Evolutionary conservation across 2,113 vertebrate genomes (phyloP).

Genomic region (Arvicanthis niloticus): DNA sequence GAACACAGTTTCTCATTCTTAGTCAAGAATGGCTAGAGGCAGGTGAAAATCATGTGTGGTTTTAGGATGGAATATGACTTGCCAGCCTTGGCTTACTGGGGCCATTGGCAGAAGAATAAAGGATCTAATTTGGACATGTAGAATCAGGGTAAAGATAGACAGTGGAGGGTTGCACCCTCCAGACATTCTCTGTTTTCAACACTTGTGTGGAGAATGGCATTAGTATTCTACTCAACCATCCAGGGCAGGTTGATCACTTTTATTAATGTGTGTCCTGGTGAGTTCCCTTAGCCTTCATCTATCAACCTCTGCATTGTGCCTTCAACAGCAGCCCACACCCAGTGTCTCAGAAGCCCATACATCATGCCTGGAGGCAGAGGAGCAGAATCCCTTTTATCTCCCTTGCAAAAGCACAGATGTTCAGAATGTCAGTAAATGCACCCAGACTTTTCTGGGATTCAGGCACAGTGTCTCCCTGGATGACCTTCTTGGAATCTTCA

Average conservation of each 20-base stretch:
- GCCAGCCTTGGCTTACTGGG: constrained; percentile 39
- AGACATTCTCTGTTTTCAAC: constrained; percentile 68
- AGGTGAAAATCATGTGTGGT: constrained; percentile 1
- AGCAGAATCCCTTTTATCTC: constrained; percentile 80
- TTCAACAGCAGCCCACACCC: constrained; percentile 77
- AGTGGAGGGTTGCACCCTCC: constrained; percentile 60
- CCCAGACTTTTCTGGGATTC: constrained; percentile 71
- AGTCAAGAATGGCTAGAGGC: neutral
- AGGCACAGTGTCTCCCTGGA: constrained; percentile 74
- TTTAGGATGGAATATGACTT: neutral
- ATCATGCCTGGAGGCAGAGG: constrained; percentile 78
- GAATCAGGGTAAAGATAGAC: constrained; percentile 71
- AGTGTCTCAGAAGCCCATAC: constrained; percentile 76
- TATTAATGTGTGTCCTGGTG: constrained; percentile 77
- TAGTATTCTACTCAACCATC: constrained; percentile 64
- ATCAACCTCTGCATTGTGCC: constrained; percentile 73
- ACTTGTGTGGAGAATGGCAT: constrained; percentile 65
- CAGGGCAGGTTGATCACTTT: constrained; percentile 74
- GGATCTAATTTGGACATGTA: constrained; percentile 63
- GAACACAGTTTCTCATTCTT: neutral
- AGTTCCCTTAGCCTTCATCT: constrained; percentile 75
- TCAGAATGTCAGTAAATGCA: constrained; percentile 74
- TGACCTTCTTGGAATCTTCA: constrained; percentile 75
- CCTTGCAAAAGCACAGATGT: constrained; percentile 79
- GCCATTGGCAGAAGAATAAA: constrained; percentile 76